Base-by-base conservation (phyloP, 2,888 invertebrate species). In the Thelaira solivaga region DNA sequence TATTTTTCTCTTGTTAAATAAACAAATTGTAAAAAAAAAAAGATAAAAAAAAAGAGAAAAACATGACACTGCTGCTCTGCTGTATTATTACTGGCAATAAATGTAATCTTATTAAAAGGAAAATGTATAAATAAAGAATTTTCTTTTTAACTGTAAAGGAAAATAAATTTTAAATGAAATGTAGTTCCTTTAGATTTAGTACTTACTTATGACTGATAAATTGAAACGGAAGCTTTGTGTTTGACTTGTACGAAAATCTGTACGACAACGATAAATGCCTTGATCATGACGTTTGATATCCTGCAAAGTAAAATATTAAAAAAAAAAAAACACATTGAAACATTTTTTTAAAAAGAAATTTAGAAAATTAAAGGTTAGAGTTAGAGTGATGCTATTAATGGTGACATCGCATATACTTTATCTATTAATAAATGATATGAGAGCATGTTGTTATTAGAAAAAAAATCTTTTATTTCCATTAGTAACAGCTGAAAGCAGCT, bases 231-330 rank as follows among this genome's bases (percentile, higher is more conserved):
- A 94, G 90, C 95, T 96, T 88, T 95, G 93, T 78, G 96, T 96
- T 90, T 96, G 96, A 81, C 95, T 95, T 89, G 95, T 95, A 81
- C 94, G 92, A 91, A 96, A 97, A 91, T 97, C 96, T 82, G 96
- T 95, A 80, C 96, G 91, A 89, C 97, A 97, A 80, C 96, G 92
- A 91, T 96, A 97, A 83, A 95, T 93, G 85, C 96, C 96, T 88
- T 96, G 96, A 89, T 97, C 97, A 86, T 93, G 93, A 51, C 96
- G 92, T 90, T 95, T 94, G 85, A 96, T 94, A 90, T 96, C 95
- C 78, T 92, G 85, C 18, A 85, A 82, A 26, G 20, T 39, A 61
- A 65, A 49, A 20, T 2, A n/a, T n/a, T n/a, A n/a, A n/a, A 41
- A 41, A 22, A 0, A 24, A 13, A 26, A 26, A 29, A 31, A 59